Base-by-base conservation (phyloP, 2,113 vertebrate species). In the Pithys albifrons region DNA sequence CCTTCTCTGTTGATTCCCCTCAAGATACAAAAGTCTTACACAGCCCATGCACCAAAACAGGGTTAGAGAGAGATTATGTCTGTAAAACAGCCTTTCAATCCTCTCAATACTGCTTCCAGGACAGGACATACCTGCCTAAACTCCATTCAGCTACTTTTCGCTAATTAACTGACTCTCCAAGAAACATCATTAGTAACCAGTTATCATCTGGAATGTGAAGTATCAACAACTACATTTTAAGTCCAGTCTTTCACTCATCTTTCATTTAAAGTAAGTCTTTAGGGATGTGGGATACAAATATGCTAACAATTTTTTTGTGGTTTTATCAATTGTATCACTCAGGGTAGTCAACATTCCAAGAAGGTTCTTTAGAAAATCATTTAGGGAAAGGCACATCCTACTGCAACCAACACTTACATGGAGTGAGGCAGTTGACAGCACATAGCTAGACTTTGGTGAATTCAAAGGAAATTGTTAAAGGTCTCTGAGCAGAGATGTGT, bases 221-320 rank as follows among this genome's bases (percentile, higher is more conserved):
- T 27, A 78, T 11, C 33, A 37, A 31, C 46, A 54, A 33, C 22
- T 37, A 25, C 33, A 49, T 73, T 87, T 69, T 22, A 80, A 83
- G 31, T 7, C 23, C 35, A 80, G 5, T 54, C 51, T 79, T 76
- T 16, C 54, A 71, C 11, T 14, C 18, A 67, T 24, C 9, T 79
- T 66, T 66, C 24, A 31, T 52, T 82, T 33, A n/a, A 67, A 27
- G 15, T 19, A 6, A 6, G 28, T 70, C n/a, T 55, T 55, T 39
- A 55, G 15, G 7, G 27, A 77, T 12, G 6, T 7, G 4, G 39
- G 31, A 51, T 33, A 82, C 8, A 76, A 72, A 25, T 35, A 18
- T 0, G 0, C 2, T 80, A 29, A 17, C 48, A n/a, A 35, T 5
- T 27, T 43, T 28, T 43, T 12, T 52, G 19, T 17, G 13, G 10